Conservation (phyloP, 2,797 vertebrate species). For the Phoeniculus purpureus region DNA sequence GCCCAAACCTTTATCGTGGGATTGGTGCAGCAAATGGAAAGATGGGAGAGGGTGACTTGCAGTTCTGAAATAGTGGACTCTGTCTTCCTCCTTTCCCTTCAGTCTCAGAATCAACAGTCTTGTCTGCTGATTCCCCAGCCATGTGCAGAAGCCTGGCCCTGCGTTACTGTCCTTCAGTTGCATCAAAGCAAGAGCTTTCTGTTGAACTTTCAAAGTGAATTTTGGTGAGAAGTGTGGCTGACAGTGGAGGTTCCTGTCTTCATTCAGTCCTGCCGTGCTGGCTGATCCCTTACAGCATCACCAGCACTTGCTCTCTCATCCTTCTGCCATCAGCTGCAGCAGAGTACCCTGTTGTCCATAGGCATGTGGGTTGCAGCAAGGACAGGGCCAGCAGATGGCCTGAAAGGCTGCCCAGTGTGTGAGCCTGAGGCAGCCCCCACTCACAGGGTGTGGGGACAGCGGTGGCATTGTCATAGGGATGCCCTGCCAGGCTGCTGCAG, state of each 20-base stretch:
- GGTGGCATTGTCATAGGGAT: background rate
- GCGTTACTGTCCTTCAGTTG: background rate
- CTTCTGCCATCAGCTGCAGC: background rate
- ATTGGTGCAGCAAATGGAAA: background rate
- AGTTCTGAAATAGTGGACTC: background rate
- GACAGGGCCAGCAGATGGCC: background rate
- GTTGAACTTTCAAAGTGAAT: background rate
- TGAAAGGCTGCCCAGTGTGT: constrained; percentile 32
- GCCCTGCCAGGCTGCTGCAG: constrained; percentile 35
- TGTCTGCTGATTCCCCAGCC: background rate
- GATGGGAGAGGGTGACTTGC: background rate
- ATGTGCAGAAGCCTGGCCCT: background rate
- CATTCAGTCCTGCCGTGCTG: background rate
- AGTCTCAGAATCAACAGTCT: background rate
- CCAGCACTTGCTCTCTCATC: background rate
- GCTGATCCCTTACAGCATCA: background rate
- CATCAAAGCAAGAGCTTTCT: background rate
- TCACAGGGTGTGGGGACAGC: fast-evolving
- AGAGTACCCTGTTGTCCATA: background rate
- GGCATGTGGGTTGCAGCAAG: fast-evolving
- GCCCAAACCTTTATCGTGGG: background rate
- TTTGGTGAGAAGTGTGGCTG: background rate
- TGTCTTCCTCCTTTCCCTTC: background rate
- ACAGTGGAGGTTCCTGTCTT: background rate
- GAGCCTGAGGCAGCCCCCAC: background rate